Evolutionary conservation across 2,113 vertebrate genomes (phyloP).

Genomic region (Steatornis caripensis): DNA sequence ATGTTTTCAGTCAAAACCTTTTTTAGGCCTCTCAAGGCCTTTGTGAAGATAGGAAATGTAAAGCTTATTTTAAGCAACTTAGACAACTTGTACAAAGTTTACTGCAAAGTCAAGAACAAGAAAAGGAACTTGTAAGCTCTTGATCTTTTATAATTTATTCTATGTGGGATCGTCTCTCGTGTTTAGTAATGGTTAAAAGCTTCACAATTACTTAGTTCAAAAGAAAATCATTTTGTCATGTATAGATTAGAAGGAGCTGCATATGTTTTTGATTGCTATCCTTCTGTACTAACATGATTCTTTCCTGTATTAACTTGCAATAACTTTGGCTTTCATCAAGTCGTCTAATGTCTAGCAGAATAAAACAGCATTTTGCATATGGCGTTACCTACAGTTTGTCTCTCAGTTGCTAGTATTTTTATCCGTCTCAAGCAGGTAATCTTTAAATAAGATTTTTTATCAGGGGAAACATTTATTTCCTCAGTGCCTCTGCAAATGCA

Average conservation of each 20-base stretch:
- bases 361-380: background rate
- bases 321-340: background rate
- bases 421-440: background rate
- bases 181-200: background rate
- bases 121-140: background rate
- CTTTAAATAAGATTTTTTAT: background rate
- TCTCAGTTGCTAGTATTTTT: background rate
- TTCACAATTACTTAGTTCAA: background rate
- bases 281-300: background rate
- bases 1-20: background rate
- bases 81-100: background rate
- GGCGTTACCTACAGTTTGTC: background rate
- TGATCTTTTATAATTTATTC: background rate
- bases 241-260: background rate
- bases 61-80: background rate
- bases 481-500: background rate
- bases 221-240: background rate
- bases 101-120: background rate
- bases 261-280: background rate
- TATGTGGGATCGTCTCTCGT: background rate
- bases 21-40: background rate
- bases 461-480: background rate
- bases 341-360: background rate
- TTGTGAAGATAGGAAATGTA: background rate
- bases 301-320: background rate